These are phyloP conservation scores for Hypothenemus hampei DNA, from an alignment of 1,140 invertebrate genomes.

Conservation along the genomic window DNA sequence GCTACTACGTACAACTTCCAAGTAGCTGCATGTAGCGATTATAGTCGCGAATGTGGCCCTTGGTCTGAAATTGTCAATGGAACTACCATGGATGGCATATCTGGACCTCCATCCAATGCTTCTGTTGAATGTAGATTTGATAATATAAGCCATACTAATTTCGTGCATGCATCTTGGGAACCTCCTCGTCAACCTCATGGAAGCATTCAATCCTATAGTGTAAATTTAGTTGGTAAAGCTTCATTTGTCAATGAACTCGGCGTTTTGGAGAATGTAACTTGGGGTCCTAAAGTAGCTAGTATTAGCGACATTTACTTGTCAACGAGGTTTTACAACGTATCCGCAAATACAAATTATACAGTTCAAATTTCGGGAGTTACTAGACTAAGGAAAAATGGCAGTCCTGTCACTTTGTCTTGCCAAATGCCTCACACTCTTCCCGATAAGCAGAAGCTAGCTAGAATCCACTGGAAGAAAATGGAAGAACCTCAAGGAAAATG, in stretches of 20 bases:
- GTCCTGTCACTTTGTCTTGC: slow-evolving; percentile 55
- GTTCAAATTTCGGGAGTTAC: slow-evolving; percentile 67
- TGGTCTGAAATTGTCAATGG: slow-evolving; percentile 70
- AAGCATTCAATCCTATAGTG: slow-evolving; percentile 66
- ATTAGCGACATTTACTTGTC: slow-evolving; percentile 51
- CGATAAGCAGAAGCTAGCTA: slow-evolving; percentile 56
- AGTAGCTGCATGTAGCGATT: slow-evolving; percentile 71
- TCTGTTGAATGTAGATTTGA: slow-evolving; percentile 60
- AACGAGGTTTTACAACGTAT: slow-evolving; percentile 59
- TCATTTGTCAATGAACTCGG: slow-evolving; percentile 56
- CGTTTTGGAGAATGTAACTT: slow-evolving; percentile 49
- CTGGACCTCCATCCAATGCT: slow-evolving; percentile 51
- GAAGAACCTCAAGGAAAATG: slow-evolving; percentile 59
- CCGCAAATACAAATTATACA: slow-evolving; percentile 76
- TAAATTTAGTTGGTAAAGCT: slow-evolving; percentile 57
- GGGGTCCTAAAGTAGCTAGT: slow-evolving; percentile 56
- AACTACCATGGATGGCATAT: slow-evolving; percentile 71
- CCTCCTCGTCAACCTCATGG: slow-evolving; percentile 66
- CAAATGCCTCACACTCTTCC: slow-evolving; percentile 66
- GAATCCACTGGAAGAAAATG: slow-evolving; percentile 67
- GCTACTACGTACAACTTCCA: slow-evolving; percentile 73
- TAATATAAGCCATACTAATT: slow-evolving; percentile 57
- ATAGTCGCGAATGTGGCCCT: slow-evolving; percentile 66
- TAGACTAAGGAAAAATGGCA: slow-evolving; percentile 61
- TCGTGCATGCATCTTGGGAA: slow-evolving; percentile 65